Base-by-base conservation (phyloP, 2,113 vertebrate genomes). In the Apaloderma vittatum region DNA sequence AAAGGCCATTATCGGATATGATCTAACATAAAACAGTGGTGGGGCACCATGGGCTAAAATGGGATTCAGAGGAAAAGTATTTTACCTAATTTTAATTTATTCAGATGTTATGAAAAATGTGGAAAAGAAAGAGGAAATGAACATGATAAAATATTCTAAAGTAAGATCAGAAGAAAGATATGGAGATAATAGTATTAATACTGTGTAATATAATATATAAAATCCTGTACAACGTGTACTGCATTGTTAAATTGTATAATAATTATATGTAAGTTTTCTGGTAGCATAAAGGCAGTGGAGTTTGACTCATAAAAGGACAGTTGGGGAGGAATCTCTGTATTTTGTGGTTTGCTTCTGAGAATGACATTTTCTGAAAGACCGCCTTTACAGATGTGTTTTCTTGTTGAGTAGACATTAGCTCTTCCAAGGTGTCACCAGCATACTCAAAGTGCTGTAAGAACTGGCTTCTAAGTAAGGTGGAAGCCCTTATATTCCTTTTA, bases 391-490 rank as follows among this genome's bases (percentile, higher is more conserved):
- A 13, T 37, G 7, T 5, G 7, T 5, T 77, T 17, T 67, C 12
- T n/a, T 0, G 1, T n/a, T 0, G 1, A 59, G 43, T 30, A 65
- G 30, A 43, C 40, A 23, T 21, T 14, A 75, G 26, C 11, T 32
- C 21, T 6, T n/a, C n/a, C 29, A 32, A 74, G 24, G 34, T 19
- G 18, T 22, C 75, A 59, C n/a, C n/a, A 36, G 24, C 2, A 2
- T 4, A 6, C 17, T 21, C 10, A 40, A 34, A 16, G 32, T 26
- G 8, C 30, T n/a, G 2, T 3, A 48, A 73, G 34, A 73, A 15
- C 29, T 61, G 17, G 43, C 48, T 72, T 81, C 15, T 21, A 11
- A 70, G 10, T 21, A 11, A 70, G 10, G 15, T 67, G 22, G 23
- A 11, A 57, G 26, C 16, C 3, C 1, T 36, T 57, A 15, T 13